Conservation (phyloP, 2,797 vertebrate species). For the Parambassis ranga region DNA sequence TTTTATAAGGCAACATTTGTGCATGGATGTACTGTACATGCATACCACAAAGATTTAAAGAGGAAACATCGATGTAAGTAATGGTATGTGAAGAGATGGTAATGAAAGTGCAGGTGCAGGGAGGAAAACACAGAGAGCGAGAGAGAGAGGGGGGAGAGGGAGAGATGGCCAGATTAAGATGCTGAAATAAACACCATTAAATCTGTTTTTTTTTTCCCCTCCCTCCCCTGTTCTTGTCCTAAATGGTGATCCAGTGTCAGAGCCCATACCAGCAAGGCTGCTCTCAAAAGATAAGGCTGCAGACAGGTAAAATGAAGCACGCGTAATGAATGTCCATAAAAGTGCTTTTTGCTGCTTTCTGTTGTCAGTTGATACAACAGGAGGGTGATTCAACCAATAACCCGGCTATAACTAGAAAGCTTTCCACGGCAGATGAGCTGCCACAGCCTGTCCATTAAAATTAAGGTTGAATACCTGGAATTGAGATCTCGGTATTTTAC, state of each 20-base stretch:
- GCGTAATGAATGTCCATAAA: constrained; percentile 58
- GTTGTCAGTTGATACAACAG: constrained; percentile 47
- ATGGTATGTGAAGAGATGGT: constrained; percentile 13
- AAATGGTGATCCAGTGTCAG: constrained; percentile 66
- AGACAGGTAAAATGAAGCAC: constrained; percentile 66
- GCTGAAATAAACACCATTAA: constrained; percentile 67
- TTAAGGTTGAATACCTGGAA: background rate
- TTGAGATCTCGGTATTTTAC: constrained; percentile 17
- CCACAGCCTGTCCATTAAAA: constrained; percentile 32
- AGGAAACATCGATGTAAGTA: constrained; percentile 1
- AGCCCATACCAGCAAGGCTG: constrained; percentile 45
- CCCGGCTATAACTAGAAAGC: constrained; percentile 10
- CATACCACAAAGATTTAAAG: constrained; percentile 7
- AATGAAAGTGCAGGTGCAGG: constrained; percentile 48
- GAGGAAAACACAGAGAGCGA: constrained; percentile 15
- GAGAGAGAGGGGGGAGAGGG: constrained; percentile 27
- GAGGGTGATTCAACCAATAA: constrained; percentile 36
- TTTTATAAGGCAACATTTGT: constrained; percentile 44
- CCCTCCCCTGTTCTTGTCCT: constrained; percentile 13
- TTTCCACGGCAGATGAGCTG: constrained; percentile 19
- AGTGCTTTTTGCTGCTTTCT: constrained; percentile 45
- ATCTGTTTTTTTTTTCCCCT: background rate
- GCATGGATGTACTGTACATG: constrained; percentile 1
- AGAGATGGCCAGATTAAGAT: constrained; percentile 64
- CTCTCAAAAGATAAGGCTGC: constrained; percentile 59